Evolutionary conservation across 2,888 invertebrate genomes (phyloP).

Genomic region (Drosophila ezoana): DNA sequence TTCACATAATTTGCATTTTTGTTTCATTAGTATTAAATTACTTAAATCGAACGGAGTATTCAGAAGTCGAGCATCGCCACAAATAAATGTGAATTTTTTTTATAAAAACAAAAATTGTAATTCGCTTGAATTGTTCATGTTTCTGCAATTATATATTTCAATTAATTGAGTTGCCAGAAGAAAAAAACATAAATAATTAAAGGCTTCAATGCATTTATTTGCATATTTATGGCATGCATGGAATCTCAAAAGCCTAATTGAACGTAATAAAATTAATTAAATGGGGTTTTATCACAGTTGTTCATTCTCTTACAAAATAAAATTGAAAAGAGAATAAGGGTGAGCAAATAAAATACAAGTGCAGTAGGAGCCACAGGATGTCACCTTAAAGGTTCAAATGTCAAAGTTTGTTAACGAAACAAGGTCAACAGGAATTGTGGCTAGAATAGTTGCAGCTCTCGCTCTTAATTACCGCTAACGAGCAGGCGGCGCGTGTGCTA

Average conservation of each 20-base stretch:
- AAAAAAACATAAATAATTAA: constrained; percentile 20
- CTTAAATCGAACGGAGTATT: too few species aligned
- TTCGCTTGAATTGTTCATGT: constrained; percentile 1
- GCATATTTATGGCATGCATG: constrained; percentile 12
- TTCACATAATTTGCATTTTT: too few species aligned
- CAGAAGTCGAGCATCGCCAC: not conserved
- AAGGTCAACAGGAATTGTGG: constrained; percentile 6
- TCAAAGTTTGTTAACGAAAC: constrained; percentile 26
- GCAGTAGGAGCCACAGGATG: not conserved
- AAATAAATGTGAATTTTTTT: not conserved
- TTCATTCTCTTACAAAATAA: not conserved
- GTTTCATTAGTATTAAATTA: too few species aligned
- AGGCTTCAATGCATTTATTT: constrained; percentile 19
- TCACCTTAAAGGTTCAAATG: constrained; percentile 42
- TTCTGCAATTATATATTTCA: constrained; percentile 16
- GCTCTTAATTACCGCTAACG: constrained; percentile 57
- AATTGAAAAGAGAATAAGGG: not conserved
- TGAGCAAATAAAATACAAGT: not conserved
- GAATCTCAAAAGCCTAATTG: constrained; percentile 37
- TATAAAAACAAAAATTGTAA: not conserved
- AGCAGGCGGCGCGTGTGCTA: constrained; percentile 37
- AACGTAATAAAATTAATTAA: constrained; percentile 41
- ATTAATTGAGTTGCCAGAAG: constrained; percentile 11
- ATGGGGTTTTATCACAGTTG: not conserved
- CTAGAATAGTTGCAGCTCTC: not conserved